These are phyloP conservation scores for Catharus minimus DNA, from an alignment of 2,113 vertebrate genomes.

Conservation along the genomic window DNA sequence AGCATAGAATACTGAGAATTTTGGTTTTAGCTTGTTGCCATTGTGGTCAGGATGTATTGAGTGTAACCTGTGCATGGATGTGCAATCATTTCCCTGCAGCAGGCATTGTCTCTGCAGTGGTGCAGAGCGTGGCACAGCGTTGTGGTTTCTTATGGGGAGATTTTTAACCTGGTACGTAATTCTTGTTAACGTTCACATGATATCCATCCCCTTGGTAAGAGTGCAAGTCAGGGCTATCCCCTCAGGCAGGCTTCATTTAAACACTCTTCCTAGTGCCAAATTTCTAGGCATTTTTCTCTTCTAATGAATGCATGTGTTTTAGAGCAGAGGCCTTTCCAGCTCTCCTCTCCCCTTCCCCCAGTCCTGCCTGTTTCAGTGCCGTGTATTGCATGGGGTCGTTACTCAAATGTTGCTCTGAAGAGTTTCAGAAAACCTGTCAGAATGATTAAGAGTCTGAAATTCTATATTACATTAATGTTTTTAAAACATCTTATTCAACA, in stretches of 20 bases:
- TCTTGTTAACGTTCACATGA: slow-evolving; percentile 31
- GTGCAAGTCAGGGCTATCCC: slow-evolving; percentile 54
- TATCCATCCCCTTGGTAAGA: slow-evolving; percentile 23
- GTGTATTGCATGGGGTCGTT: neutral
- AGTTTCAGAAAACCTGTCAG: slow-evolving; percentile 61
- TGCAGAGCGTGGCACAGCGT: rapidly evolving
- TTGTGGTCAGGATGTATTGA: neutral
- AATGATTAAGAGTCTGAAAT: slow-evolving; percentile 69
- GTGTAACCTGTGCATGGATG: rapidly evolving
- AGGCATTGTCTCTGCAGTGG: neutral
- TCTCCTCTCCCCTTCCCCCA: neutral
- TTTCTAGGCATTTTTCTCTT: slow-evolving; percentile 44
- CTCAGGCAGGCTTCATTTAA: slow-evolving; percentile 51
- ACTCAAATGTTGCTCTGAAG: slow-evolving; percentile 20
- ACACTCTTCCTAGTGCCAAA: slow-evolving; percentile 34
- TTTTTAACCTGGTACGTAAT: slow-evolving; percentile 38
- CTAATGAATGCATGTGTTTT: slow-evolving; percentile 46
- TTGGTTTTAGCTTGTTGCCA: rapidly evolving
- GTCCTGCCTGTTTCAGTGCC: neutral
- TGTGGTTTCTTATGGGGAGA: neutral
- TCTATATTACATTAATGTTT: slow-evolving; percentile 60
- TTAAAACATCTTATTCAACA: slow-evolving; percentile 55
- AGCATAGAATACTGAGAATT: rapidly evolving
- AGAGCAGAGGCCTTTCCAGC: slow-evolving; percentile 24
- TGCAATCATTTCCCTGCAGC: neutral